Conservation (phyloP, 2,888 invertebrate species). For the Biston stratarius region DNA sequence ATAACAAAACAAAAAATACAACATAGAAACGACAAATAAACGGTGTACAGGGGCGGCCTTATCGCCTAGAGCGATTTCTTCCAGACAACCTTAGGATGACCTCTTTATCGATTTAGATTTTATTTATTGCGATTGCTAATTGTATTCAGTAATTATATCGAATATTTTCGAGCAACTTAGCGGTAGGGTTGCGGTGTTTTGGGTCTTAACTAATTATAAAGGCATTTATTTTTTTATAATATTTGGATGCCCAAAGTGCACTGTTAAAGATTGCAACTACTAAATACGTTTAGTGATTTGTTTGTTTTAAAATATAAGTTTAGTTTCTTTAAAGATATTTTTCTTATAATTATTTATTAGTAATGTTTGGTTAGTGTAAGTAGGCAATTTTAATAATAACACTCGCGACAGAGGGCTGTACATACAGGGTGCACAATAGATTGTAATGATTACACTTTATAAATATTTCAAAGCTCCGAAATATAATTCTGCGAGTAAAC, state of each 20-base stretch:
- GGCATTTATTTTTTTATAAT: too few relatives aligned
- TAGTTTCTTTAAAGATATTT: neutral
- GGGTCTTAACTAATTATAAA: too few relatives aligned
- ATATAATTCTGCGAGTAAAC: neutral
- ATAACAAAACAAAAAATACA: too few relatives aligned
- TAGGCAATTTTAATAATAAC: conserved; percentile 31
- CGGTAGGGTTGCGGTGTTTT: neutral
- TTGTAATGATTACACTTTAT: conserved; percentile 14
- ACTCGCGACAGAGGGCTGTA: conserved; percentile 37
- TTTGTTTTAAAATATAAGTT: neutral
- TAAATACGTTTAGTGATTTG: neutral
- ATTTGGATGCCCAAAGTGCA: neutral
- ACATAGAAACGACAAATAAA: too few relatives aligned
- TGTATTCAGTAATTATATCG: too few relatives aligned
- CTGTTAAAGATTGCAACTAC: neutral
- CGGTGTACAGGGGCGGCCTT: too few relatives aligned
- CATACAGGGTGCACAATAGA: conserved; percentile 40
- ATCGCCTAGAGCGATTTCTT: too few relatives aligned
- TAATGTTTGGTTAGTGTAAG: conserved; percentile 22
- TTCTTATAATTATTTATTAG: neutral
- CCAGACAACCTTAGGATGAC: too few relatives aligned
- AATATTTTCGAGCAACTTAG: neutral
- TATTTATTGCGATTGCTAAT: too few relatives aligned
- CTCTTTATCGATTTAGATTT: too few relatives aligned
- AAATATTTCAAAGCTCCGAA: neutral